Conservation (phyloP, 1,140 invertebrate genomes). For the Sipha flava region DNA sequence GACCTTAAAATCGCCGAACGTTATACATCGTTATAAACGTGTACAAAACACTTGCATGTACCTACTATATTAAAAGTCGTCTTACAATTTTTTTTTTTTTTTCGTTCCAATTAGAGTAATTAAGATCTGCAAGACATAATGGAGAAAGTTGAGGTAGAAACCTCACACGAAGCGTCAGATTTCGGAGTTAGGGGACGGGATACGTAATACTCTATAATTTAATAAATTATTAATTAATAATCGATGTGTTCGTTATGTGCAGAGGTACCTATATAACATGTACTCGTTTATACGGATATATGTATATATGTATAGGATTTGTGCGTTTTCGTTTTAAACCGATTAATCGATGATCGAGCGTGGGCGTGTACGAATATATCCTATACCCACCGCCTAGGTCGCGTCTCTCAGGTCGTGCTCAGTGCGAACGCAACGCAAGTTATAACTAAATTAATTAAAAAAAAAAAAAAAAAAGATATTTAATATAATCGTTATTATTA, state of each 20-base stretch:
- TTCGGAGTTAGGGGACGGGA: not conserved
- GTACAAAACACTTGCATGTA: too few relatives aligned
- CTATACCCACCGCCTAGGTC: not conserved
- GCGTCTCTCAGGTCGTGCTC: not conserved
- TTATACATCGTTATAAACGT: too few relatives aligned
- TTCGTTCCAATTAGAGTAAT: not conserved
- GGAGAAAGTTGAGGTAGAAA: conserved; percentile 7
- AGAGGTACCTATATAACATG: not conserved
- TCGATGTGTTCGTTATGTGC: not conserved
- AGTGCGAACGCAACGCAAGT: not conserved
- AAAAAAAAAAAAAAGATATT: conserved; percentile 25
- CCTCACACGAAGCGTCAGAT: conserved; percentile 16
- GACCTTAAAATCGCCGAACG: conserved; percentile 2
- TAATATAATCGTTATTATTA: conserved; percentile 18
- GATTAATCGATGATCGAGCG: conserved; percentile 31
- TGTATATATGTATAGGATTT: not conserved
- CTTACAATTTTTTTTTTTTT: too few relatives aligned
- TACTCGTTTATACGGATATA: not conserved
- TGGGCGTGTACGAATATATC: conserved; percentile 22
- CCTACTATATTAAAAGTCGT: too few relatives aligned
- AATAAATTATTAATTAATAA: conserved; percentile 33
- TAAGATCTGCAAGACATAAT: not conserved
- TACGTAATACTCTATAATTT: conserved; percentile 25
- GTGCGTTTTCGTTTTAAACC: conserved; percentile 15
- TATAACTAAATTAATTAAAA: conserved; percentile 33